Base-by-base conservation (phyloP, 2,888 invertebrate species). In the Eupithecia abbreviata region DNA sequence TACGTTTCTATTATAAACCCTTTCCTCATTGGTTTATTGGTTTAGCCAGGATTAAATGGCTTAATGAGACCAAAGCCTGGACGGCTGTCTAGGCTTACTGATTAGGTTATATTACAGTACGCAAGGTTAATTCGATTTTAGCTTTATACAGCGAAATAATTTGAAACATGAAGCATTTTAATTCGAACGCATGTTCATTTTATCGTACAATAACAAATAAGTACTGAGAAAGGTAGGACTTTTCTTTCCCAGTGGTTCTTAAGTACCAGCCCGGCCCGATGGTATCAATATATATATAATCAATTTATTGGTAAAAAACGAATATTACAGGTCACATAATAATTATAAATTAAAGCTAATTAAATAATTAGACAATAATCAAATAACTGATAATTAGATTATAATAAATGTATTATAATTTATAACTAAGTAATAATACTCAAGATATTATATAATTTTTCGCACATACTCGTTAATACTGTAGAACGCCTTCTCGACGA, bases 1-100 rank as follows among this genome's bases (percentile, higher is more conserved):
- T 94, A 93, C 93, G 92, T 92, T 93, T 94, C 91, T 92, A 92
- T 93, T 93, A 91, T 91, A 90, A 90, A 93, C 92, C 90, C 94
- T 78, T 93, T 90, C 65, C 93, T 94, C 93, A 94, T 94, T 93
- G 94, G 94, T 92, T 94, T 94, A 94, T 89, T 68, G 67, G 90
- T 82, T 91, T 68, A 62, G 62, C 62, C 62, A 62, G 94, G 92
- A 92, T 94, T 92, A 89, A 87, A 82, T 87, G 87, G 86, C 86
- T 90, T 85, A 86, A 84, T 84, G 81, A 82, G 84, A 84, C 87
- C 85, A 86, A 84, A 85, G 85, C 82, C 84, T 84, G 80, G 85
- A 84, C 84, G 84, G 83, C 76, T 80, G 79, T 76, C 76, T 72
- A 76, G 78, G 69, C 69, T 79, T 78, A 79, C 74, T 77, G 75